Percentiles rank a stretch among this genome's conserved stretches.
These are phyloP conservation scores for Aethes cnicana DNA, from an alignment of 2,888 invertebrate species.

Conservation along the genomic window DNA sequence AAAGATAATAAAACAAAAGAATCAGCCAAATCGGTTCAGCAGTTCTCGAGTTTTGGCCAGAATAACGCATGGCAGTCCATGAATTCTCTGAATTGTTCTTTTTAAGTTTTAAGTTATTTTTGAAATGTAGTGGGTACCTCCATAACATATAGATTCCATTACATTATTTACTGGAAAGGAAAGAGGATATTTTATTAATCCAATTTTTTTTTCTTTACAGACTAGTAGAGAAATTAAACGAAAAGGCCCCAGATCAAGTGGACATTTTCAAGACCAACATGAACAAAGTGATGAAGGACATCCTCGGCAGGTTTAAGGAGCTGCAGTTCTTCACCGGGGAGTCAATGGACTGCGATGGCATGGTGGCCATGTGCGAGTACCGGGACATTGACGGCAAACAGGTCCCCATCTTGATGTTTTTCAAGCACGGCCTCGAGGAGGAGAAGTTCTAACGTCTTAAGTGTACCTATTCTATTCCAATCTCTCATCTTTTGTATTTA, in stretches of 20 bases:
- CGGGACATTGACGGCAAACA: conserved; percentile 92
- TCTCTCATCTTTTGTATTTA: conserved; percentile 69
- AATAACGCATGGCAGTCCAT: too few relatives aligned
- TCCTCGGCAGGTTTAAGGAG: conserved; percentile 94
- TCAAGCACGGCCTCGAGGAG: conserved; percentile 96
- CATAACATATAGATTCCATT: too few relatives aligned
- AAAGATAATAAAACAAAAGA: too few relatives aligned
- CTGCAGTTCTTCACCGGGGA: conserved; percentile 96
- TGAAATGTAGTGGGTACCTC: too few relatives aligned
- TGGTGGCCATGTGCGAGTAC: conserved; percentile 97
- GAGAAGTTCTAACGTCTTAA: conserved; percentile 91
- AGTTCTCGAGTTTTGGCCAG: too few relatives aligned
- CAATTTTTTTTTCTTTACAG: conserved; percentile 68
- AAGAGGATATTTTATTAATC: too few relatives aligned
- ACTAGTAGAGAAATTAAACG: conserved; percentile 91
- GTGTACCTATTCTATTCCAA: conserved; percentile 67
- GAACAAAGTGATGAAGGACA: conserved; percentile 96
- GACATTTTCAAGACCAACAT: conserved; percentile 94
- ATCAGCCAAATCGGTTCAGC: too few relatives aligned
- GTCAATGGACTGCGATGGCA: conserved; percentile 96
- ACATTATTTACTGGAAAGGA: too few relatives aligned
- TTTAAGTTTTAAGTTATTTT: too few relatives aligned
- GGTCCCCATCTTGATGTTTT: conserved; percentile 95
- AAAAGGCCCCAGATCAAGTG: conserved; percentile 91
- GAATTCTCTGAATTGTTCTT: too few relatives aligned